Base-by-base conservation (phyloP, 2,113 vertebrate genomes). In the Ifrita kowaldi region DNA sequence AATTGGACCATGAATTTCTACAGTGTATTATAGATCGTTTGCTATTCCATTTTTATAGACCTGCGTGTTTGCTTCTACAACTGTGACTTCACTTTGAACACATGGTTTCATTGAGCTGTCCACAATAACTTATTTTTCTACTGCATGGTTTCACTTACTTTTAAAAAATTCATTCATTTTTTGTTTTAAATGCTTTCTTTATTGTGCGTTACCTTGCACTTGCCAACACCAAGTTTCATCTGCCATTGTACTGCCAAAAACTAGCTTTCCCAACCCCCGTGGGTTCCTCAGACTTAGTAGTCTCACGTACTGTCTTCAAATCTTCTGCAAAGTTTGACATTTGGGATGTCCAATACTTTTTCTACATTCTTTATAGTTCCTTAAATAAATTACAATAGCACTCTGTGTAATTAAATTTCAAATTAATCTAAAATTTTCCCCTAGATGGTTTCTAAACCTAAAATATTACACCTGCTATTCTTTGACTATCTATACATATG, bases 31-130 rank as follows among this genome's bases (percentile, higher is more conserved):
- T n/a, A 2, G 3, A 74, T 56, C 0, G 44, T 80, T 84, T 94
- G 81, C 90, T 93, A 52, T 44, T 96, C n/a, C 55, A 64, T 86
- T 88, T 85, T 94, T 86, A 90, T 77, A 60, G 15, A 94, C 15
- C 27, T 81, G 86, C 67, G 49, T 44, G 28, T 68, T 93, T 93
- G 35, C 47, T 96, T 81, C 83, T 95, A 68, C 41, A 71, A 52
- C 80, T 92, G 82, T 42, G 64, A 96, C 92, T 93, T 78, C 52
- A 78, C 75, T 90, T 84, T 26, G 16, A 96, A 91, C 39, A 67
- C 41, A 84, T 49, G 16, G 30, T 93, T 96, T 94, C 83, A 97
- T 97, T 97, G 96, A 97, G 96, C 96, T 95, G 95, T 97, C 96
- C 96, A 97, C 95, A 97, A 97, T 81, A 97, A 95, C 90, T 79